Evolutionary conservation across 1,140 invertebrate species (phyloP), one percentile per base, ranked within the genome.

Genomic region (Latrodectus geometricus): DNA sequence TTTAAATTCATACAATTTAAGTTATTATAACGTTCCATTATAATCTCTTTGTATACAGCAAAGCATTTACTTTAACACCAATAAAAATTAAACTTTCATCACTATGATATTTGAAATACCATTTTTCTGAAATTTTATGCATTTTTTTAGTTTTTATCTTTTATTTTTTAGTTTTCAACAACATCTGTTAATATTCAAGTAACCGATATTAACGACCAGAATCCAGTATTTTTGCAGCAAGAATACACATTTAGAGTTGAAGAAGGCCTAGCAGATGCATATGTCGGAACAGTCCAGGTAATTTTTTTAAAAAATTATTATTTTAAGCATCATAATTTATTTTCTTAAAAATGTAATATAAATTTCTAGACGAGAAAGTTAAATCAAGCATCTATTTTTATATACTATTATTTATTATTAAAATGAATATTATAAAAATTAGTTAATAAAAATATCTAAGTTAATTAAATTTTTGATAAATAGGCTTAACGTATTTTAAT

Each of bases 121-220:
- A 35, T 35, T 35, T 35, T 35, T 35, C 35, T 35, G 35, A 35
- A 35, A 35, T 5, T 1, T 35, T 35, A 35, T 35, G 5, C 5
- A 35, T 35, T 35, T 35, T n/a, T 35, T 35, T 35, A 35, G 35
- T 35, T 35, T 35, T 1, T 35, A 35, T 35, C 5, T 35, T 35
- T 35, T 35, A 48, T 85, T 11, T 88, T 86, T 14, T 65, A 88
- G 87, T 94, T 94, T 0, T 95, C 94, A 87, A 96, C 95, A 1
- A 95, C 95, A 0, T 96, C 95, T 1, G 95, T 97, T 0, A 96
- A 96, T 89, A 96, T 98, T 21, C 95, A 95, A 90, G 95, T 98
- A 0, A 96, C 95, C 0, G 96, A 97, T 89, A 96, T 97, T 61
- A 97, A 97, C 89, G 96, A 97, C 89, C 96, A 97, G 88, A 91